Evolutionary conservation across 2,797 vertebrate genomes (phyloP).

Genomic region (Brachyrhaphis roseni): DNA sequence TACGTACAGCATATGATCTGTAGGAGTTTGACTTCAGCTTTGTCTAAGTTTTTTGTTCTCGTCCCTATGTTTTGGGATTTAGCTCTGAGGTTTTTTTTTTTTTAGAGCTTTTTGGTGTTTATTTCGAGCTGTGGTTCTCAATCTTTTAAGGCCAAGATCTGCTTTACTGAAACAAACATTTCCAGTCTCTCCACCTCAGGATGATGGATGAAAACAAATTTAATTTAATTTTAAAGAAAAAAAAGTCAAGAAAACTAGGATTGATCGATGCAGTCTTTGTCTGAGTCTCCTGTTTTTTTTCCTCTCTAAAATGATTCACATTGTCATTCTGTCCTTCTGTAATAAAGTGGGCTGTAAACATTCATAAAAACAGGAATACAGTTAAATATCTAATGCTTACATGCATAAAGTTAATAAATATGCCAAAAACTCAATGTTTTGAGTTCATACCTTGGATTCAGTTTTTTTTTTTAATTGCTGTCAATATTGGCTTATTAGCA

Average conservation of each 20-base stretch:
- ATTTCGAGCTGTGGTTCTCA: background rate
- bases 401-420: background rate
- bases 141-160: background rate
- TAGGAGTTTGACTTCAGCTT: background rate
- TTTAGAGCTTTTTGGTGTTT: background rate
- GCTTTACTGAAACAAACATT: background rate
- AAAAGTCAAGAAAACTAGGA: background rate
- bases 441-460: background rate
- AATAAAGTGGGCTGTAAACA: background rate
- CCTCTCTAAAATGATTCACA: background rate
- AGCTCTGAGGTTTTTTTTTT: background rate
- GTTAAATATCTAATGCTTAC: background rate
- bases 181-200: background rate
- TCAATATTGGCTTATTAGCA: background rate
- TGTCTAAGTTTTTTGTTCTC: background rate
- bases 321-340: background rate
- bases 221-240: background rate
- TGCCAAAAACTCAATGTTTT: background rate
- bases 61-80: background rate
- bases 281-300: background rate
- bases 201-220: background rate
- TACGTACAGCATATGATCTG: background rate
- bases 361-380: background rate
- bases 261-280: background rate
- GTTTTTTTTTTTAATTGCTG: background rate